A percentile compares a stretch with the other conserved stretches of the same genome.
Conservation (phyloP, 2,888 invertebrate species). For the Tryphoninae sp. region DNA sequence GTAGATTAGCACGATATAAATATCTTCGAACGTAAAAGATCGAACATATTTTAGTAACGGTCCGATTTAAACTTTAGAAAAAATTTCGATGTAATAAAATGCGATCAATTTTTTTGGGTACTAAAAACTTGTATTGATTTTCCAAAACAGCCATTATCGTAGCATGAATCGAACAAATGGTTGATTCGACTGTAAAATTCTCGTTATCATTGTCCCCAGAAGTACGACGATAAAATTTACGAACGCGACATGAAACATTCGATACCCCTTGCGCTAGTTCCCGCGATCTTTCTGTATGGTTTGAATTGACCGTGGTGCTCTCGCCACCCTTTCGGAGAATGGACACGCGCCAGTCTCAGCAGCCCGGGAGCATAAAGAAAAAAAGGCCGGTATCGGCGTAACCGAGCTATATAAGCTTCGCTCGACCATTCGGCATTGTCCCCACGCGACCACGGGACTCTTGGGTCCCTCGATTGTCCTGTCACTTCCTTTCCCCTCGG, state of each 20-base stretch:
- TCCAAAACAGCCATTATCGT: too few relatives aligned
- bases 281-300: slow-evolving; percentile 18
- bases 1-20: slow-evolving; percentile 1
- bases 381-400: slow-evolving; percentile 36
- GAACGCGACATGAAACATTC: slow-evolving; percentile 34
- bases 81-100: too few relatives aligned
- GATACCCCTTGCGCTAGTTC: slow-evolving; percentile 30
- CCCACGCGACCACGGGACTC: slow-evolving; percentile 51
- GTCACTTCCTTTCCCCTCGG: slow-evolving; percentile 47
- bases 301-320: slow-evolving; percentile 19
- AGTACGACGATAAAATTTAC: slow-evolving; percentile 30
- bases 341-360: slow-evolving; percentile 48
- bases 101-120: too few relatives aligned
- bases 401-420: slow-evolving; percentile 50
- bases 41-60: background rate
- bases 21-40: background rate
- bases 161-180: too few relatives aligned
- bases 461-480: slow-evolving; percentile 55
- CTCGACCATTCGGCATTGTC: slow-evolving; percentile 57
- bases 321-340: slow-evolving; percentile 41
- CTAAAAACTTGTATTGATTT: too few relatives aligned
- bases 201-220: background rate
- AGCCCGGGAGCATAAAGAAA: slow-evolving; percentile 19
- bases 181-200: too few relatives aligned
- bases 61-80: background rate